phyloP scores from a whole-genome alignment of 2,797 vertebrate species.

The Paratrypauchen microcephalus region DNA sequence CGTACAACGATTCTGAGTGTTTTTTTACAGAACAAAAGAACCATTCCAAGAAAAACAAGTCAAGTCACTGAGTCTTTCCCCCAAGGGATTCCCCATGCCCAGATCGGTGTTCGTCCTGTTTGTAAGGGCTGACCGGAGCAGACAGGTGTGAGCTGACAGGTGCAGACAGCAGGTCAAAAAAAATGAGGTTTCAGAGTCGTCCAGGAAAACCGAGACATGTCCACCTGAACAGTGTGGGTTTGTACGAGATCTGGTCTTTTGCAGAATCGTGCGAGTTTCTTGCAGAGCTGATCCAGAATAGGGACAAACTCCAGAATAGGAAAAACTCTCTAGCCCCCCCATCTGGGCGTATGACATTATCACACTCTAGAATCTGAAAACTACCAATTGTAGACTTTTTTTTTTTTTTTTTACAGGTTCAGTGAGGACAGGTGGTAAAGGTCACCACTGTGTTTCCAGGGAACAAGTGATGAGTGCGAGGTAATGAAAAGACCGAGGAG shows the following conservation, averaged over 20 bases:
- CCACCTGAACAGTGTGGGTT: slow-evolving; percentile 67
- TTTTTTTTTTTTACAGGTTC: slow-evolving; percentile 13
- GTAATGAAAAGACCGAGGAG: slow-evolving; percentile 25
- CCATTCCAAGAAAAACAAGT: no score
- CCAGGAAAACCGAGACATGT: not conserved
- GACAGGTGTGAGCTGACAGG: not conserved
- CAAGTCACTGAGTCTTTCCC: no score
- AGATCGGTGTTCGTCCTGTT: no score
- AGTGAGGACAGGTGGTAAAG: slow-evolving; percentile 14
- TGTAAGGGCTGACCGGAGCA: not conserved
- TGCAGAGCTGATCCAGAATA: slow-evolving; percentile 35
- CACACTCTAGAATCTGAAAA: no score
- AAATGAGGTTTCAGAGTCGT: not conserved
- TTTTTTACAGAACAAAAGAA: no score
- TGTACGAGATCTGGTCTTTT: slow-evolving; percentile 84
- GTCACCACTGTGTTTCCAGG: not conserved
- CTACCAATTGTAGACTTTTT: no score
- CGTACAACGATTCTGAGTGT: no score
- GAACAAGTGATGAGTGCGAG: slow-evolving; percentile 17
- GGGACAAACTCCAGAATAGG: no score
- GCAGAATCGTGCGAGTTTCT: slow-evolving; percentile 88
- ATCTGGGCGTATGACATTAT: no score
- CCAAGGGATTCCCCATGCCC: no score
- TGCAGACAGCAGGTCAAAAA: not conserved
- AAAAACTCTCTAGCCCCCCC: no score